Evolutionary conservation across 2,888 invertebrate species (phyloP).

Genomic region (Antheraea assamensis): DNA sequence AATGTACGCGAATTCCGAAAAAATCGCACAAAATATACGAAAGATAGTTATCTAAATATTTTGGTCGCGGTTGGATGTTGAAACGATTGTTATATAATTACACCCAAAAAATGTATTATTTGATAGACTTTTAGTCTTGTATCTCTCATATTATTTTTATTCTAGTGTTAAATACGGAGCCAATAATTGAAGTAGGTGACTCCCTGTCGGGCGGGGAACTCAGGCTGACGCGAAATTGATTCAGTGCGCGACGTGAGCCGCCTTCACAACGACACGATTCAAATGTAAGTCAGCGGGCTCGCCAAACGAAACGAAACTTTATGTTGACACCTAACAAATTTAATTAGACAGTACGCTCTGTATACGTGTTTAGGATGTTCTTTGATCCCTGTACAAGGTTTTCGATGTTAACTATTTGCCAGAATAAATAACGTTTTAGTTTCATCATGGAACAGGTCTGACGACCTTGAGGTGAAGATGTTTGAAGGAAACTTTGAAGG

Average conservation of each 20-base stretch:
- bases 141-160: not conserved
- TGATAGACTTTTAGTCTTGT: not conserved
- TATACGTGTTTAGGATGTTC: constrained; percentile 20
- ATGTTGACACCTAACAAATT: constrained; percentile 69
- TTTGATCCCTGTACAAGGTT: constrained; percentile 16
- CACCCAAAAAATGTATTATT: no score
- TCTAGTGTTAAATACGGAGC: constrained; percentile 13
- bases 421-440: not conserved
- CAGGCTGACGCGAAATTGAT: constrained; percentile 76
- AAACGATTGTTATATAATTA: no score
- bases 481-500: not conserved
- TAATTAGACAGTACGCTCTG: constrained; percentile 62
- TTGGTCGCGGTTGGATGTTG: not conserved
- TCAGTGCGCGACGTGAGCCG: constrained; percentile 73
- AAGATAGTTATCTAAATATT: not conserved
- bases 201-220: constrained; percentile 52
- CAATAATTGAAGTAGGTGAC: constrained; percentile 22
- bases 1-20: no score
- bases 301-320: constrained; percentile 63
- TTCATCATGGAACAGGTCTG: not conserved
- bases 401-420: not conserved
- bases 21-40: no score
- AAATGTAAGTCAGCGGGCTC: constrained; percentile 64
- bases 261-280: constrained; percentile 64
- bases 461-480: not conserved